Conservation (phyloP, 2,113 vertebrate species). For the Rhagologus leucostigma region DNA sequence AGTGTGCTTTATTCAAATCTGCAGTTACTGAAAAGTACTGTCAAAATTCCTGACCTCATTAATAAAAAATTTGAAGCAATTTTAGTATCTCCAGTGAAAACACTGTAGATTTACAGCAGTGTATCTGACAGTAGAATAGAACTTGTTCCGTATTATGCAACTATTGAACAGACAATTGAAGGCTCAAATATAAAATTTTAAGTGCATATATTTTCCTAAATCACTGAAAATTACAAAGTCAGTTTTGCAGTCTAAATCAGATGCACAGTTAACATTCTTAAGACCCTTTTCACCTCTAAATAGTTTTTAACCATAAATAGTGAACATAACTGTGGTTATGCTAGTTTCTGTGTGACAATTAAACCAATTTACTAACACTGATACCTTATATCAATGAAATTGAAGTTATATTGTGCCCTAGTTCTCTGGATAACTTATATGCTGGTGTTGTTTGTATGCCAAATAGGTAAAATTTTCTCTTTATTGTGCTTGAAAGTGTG, state of each 20-base stretch:
- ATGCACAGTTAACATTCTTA: neutral
- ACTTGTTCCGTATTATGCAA: neutral
- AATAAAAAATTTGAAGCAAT: neutral
- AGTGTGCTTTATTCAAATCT: neutral
- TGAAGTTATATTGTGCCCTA: neutral
- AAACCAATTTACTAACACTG: neutral
- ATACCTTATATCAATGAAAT: neutral
- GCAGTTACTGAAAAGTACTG: neutral
- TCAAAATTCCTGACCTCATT: neutral
- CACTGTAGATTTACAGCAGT: neutral
- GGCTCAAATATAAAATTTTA: neutral
- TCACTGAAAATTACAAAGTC: neutral
- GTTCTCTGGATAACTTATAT: neutral
- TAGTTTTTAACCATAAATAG: neutral
- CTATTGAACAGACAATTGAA: neutral
- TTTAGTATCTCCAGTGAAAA: neutral
- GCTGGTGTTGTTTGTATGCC: neutral
- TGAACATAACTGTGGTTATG: neutral
- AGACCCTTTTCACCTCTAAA: neutral
- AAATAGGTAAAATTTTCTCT: neutral
- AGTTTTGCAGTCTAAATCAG: neutral
- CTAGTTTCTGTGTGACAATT: neutral
- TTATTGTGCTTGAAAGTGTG: neutral
- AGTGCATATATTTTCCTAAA: neutral
- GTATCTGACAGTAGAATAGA: neutral